Percentiles rank a stretch among this genome's conserved stretches.
These are phyloP conservation scores for Grammomys dolichurus DNA, from an alignment of 2,113 vertebrate genomes.

Conservation along the genomic window DNA sequence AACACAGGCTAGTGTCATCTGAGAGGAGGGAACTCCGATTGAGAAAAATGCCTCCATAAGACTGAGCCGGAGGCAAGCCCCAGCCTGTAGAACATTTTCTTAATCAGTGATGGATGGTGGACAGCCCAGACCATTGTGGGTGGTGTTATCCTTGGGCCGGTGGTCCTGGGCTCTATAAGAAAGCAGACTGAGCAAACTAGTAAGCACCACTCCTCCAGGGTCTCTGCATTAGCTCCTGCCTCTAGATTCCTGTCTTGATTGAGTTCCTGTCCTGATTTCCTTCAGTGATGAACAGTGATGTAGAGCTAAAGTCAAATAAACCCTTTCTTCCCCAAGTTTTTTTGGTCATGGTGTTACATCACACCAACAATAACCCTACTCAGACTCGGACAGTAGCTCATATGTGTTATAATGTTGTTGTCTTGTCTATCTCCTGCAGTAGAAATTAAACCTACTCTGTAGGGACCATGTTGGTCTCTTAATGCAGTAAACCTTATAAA, in stretches of 20 bases:
- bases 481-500: conserved; percentile 11
- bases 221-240: not conserved
- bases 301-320: not conserved
- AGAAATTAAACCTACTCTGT: not conserved
- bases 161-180: not conserved
- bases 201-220: not conserved
- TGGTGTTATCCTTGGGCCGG: not conserved
- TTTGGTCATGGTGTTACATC: not conserved
- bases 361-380: not conserved
- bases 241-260: not conserved
- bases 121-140: not conserved
- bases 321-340: not conserved
- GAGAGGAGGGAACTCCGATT: no score
- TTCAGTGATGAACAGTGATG: not conserved
- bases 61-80: not conserved
- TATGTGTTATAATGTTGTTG: not conserved
- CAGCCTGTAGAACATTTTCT: not conserved
- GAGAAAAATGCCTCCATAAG: not conserved
- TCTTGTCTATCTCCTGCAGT: not conserved
- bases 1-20: not conserved
- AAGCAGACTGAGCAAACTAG: not conserved
- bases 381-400: not conserved
- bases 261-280: not conserved
- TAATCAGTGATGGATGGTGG: not conserved
- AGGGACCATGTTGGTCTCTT: not conserved